Evolutionary conservation across 2,797 vertebrate species (phyloP), one percentile per base, ranked within the genome.

Genomic region (Oophaga sylvatica): DNA sequence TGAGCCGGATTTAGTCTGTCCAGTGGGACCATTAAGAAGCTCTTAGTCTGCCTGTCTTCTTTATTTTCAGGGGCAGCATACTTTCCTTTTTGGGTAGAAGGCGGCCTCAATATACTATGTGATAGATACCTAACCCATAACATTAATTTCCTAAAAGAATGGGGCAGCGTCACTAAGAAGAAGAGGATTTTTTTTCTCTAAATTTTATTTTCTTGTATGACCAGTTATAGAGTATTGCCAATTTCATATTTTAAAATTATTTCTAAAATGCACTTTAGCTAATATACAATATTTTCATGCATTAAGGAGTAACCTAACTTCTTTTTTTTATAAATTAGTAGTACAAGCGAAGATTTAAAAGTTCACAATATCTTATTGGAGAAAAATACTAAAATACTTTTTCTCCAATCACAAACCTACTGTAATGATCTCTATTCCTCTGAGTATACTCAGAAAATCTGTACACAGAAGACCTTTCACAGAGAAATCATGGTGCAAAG

Each of bases 1-100:
- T 86, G 88, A 89, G 88, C 88, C 75, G 84, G 84, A 89, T 89
- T 89, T 89, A 89, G 88, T 86, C 84, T 71, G 84, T 89, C 88
- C 84, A 6, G 80, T 80, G 88, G 88, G 88, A 89, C 88, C 88
- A 89, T 89, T 89, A 89, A 79, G 57, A 79, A 82, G 88, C 88
- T 89, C 88, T 86, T 89, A 89, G 88, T 86, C 84, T 89, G 65
- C 41, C 80, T 86, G 84, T 83, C 84, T 89, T 89, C 80, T 83
- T 86, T 68, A 67, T 73, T 83, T 89, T 86, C 80, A 80, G 70
- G 65, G 75, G 80, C 73, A 89, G 80, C 65, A 83, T n/a, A 71
- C 81, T 78, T 86, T 83, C 45, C 20, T 71, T 48, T 77, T 89
- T 53, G 73, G n/a, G 79, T 31, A 59, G 53, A 63, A 78, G 88